Conservation (phyloP, 1,140 invertebrate species). For the Drosophila paulistorum region DNA sequence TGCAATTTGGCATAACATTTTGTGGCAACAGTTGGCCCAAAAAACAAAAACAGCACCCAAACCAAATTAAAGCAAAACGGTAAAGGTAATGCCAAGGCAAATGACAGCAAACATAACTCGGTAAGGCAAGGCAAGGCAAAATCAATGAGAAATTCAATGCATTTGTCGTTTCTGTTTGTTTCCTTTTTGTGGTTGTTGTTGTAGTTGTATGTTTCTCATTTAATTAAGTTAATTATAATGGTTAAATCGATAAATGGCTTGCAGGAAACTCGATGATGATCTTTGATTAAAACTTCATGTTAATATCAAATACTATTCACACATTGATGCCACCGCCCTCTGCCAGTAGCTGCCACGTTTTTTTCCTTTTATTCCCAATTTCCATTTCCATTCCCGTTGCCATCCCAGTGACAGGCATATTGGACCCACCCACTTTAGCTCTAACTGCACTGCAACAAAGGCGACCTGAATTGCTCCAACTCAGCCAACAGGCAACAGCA, state of each 20-base stretch:
- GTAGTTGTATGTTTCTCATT: slow-evolving; percentile 3
- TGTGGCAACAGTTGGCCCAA: slow-evolving; percentile 47
- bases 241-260: slow-evolving; percentile 2
- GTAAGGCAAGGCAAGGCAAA: slow-evolving; percentile 14
- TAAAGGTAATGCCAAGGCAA: slow-evolving; percentile 27
- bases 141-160: slow-evolving; percentile 9
- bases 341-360: background rate
- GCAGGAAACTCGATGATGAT: background rate
- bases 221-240: slow-evolving; percentile 45
- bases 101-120: slow-evolving; percentile 7
- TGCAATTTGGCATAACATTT: slow-evolving; percentile 72
- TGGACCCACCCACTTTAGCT: slow-evolving; percentile 21
- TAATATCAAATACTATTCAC: slow-evolving; percentile 14
- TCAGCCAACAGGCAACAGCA: slow-evolving; percentile 37
- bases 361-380: background rate
- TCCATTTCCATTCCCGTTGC: background rate
- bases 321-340: slow-evolving; percentile 13
- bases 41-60: background rate
- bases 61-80: slow-evolving; percentile 24
- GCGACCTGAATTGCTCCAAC: slow-evolving; percentile 65
- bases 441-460: slow-evolving; percentile 21
- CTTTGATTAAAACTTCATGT: slow-evolving; percentile 11
- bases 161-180: background rate
- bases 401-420: slow-evolving; percentile 51
- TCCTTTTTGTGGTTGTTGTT: background rate